A percentile compares a stretch with the other conserved stretches of the same genome.
Conservation (phyloP, 2,113 vertebrate species). For the Clinocottus analis region DNA sequence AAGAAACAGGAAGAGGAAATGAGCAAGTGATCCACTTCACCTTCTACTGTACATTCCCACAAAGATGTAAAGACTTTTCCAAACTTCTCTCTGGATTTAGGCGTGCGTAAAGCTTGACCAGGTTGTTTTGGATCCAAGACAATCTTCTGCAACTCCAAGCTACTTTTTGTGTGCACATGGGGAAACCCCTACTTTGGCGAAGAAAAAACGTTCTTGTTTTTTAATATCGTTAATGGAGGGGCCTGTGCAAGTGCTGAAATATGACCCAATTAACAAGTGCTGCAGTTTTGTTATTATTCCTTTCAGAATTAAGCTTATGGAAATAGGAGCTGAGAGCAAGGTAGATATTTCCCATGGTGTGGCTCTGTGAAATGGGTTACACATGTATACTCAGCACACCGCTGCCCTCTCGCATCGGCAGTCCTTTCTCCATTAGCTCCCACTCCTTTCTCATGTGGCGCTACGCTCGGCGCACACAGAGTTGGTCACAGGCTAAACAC, state of each 20-base stretch:
- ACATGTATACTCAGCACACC: conserved; percentile 61
- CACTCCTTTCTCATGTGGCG: conserved; percentile 60
- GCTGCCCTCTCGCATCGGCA: conserved; percentile 46
- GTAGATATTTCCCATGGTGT: conserved; percentile 73
- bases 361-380: conserved; percentile 74
- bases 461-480: conserved; percentile 23
- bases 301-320: conserved; percentile 66
- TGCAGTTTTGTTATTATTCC: conserved; percentile 75
- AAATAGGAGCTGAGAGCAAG: conserved; percentile 63
- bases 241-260: conserved; percentile 72
- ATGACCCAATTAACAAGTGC: conserved; percentile 72
- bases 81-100: conserved; percentile 9
- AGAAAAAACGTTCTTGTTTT: conserved; percentile 55
- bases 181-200: conserved; percentile 19
- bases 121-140: conserved; percentile 38
- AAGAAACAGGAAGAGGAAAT: conserved; percentile 62
- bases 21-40: conserved; percentile 57
- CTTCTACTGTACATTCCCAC: conserved; percentile 55
- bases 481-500: conserved; percentile 65
- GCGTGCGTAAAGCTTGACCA: conserved; percentile 20
- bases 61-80: conserved; percentile 44
- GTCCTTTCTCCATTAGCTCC: conserved; percentile 55
- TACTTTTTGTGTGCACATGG: background rate
- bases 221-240: conserved; percentile 55
- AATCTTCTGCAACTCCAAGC: background rate